phyloP scores from a whole-genome alignment of 92 coral and sea anemone species.

The Epizoanthus fatuus region DNA sequence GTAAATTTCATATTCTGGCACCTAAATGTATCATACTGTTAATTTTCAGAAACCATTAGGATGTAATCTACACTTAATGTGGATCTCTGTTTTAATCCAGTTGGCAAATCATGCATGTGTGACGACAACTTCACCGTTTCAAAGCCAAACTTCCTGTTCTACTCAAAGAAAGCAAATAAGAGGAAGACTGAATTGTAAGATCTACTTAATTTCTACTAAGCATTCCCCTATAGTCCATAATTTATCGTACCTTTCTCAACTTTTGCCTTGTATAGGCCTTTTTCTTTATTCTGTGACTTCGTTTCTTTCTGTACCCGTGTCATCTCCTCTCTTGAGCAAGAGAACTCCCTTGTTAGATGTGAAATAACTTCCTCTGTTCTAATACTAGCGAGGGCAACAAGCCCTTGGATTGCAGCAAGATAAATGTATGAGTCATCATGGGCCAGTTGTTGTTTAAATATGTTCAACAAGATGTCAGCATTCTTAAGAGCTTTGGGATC shows the following conservation, averaged over 20 bases:
- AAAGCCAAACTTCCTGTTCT: no score
- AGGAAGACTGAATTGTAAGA: no score
- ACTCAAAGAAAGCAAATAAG: no score
- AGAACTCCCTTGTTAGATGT: constrained; percentile 82
- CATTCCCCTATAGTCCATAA: no score
- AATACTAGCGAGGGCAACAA: constrained; percentile 88
- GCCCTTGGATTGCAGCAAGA: constrained; percentile 95
- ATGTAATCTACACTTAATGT: no score
- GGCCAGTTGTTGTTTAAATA: constrained; percentile 84
- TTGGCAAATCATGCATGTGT: no score
- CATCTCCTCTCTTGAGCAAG: constrained; percentile 63
- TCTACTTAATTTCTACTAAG: no score
- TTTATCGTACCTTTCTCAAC: constrained; percentile 9
- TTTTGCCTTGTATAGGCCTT: constrained; percentile 10
- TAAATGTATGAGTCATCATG: constrained; percentile 96
- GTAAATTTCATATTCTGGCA: no score
- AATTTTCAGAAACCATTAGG: no score
- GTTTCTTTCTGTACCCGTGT: constrained; percentile 3
- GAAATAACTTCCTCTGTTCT: constrained; percentile 89
- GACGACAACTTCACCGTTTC: no score
- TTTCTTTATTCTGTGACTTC: constrained; percentile 21
- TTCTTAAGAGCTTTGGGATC: constrained; percentile 79
- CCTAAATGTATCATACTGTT: no score
- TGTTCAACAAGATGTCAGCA: constrained; percentile 85
- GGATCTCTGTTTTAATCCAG: no score